phyloP scores from a whole-genome alignment of 2,113 vertebrate species.

The Vidua macroura region DNA sequence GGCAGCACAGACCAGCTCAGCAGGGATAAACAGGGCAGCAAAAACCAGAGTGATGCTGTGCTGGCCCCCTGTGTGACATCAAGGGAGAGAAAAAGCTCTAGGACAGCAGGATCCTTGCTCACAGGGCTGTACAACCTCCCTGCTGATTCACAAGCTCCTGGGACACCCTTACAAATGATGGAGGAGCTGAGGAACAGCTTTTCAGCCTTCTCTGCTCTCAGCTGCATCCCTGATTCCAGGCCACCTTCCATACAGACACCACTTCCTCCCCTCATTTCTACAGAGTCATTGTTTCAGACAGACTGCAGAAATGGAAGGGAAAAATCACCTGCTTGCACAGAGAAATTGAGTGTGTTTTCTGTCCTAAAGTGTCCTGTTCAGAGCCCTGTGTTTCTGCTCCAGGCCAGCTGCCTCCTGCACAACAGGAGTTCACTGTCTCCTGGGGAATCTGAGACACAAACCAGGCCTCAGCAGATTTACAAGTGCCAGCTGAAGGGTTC shows the following conservation, averaged over 20 bases:
- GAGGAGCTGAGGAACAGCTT: neutral
- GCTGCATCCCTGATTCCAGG: neutral
- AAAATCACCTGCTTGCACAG: neutral
- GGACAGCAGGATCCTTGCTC: neutral
- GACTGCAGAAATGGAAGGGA: neutral
- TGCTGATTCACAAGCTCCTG: neutral
- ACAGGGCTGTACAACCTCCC: neutral
- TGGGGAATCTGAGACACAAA: neutral
- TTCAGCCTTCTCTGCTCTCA: neutral
- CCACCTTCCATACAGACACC: neutral
- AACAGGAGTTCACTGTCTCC: neutral
- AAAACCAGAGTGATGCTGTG: neutral
- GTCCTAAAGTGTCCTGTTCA: neutral
- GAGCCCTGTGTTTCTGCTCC: neutral
- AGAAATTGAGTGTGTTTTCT: neutral
- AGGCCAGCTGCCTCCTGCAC: slow-evolving; percentile 12
- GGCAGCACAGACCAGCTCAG: neutral
- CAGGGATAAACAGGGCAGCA: neutral
- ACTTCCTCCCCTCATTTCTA: neutral
- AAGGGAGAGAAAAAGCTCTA: neutral
- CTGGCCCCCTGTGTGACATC: neutral
- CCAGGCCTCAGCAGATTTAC: neutral
- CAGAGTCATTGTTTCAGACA: neutral
- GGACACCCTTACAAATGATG: neutral
- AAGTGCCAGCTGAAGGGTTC: neutral